Conservation (phyloP, 2,888 invertebrate genomes). For the Portevinia maculata region DNA sequence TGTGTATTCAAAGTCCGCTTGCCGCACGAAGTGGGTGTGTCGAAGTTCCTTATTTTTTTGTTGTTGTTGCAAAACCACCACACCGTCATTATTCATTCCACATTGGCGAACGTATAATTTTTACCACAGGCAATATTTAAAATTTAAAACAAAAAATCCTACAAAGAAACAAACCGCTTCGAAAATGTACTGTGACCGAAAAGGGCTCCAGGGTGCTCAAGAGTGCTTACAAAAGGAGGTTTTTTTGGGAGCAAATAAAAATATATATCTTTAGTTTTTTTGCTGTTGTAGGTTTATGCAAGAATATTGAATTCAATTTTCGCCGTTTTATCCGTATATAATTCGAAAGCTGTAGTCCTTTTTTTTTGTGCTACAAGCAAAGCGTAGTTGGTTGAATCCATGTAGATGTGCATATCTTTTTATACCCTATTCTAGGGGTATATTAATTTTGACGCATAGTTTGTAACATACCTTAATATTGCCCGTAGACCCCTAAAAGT, state of each 20-base stretch:
- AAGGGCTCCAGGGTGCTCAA: slow-evolving; percentile 43
- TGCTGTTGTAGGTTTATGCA: neutral
- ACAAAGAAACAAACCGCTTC: neutral
- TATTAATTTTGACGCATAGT: no score
- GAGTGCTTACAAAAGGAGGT: slow-evolving; percentile 24
- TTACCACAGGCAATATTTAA: slow-evolving; percentile 50
- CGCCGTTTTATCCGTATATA: neutral
- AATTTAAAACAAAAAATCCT: slow-evolving; percentile 13
- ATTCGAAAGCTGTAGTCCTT: no score
- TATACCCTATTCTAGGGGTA: no score
- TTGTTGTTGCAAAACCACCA: slow-evolving; percentile 1
- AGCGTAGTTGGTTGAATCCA: no score
- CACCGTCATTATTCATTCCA: slow-evolving; percentile 49
- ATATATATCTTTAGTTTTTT: slow-evolving; percentile 23
- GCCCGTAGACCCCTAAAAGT: no score
- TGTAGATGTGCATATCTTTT: no score
- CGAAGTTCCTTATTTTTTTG: neutral
- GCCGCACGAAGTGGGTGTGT: no score
- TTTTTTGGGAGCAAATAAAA: no score
- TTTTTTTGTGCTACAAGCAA: no score
- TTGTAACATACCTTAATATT: no score
- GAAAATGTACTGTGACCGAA: slow-evolving; percentile 22
- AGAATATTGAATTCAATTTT: neutral
- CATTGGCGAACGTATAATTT: slow-evolving; percentile 28
- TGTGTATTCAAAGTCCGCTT: neutral